Conservation (phyloP, 2,888 invertebrate genomes). For the Amphiduros pacificus region DNA sequence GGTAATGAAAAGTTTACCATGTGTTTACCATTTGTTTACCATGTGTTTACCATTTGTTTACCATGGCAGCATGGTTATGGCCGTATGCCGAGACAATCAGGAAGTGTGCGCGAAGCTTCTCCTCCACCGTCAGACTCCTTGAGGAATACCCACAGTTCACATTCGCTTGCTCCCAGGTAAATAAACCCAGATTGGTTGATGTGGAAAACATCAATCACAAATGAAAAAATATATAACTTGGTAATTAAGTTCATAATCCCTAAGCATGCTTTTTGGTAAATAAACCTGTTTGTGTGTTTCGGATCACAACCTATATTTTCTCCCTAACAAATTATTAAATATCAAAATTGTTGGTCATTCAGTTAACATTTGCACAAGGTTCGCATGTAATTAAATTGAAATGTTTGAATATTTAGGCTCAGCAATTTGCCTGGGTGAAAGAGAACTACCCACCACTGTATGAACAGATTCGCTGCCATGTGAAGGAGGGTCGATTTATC, state of each 20-base stretch:
- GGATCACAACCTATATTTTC: no score
- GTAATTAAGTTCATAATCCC: no score
- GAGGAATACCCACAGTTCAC: slow-evolving; percentile 60
- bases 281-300: no score
- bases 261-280: no score
- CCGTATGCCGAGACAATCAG: slow-evolving; percentile 63
- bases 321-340: no score
- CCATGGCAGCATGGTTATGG: slow-evolving; percentile 65
- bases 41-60: not conserved
- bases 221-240: no score
- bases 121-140: slow-evolving; percentile 60
- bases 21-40: not conserved
- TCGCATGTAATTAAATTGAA: no score
- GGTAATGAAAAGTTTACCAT: not conserved
- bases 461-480: slow-evolving; percentile 55
- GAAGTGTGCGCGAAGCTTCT: slow-evolving; percentile 63
- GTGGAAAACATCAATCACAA: no score
- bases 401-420: no score
- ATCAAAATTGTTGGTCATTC: no score
- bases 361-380: no score
- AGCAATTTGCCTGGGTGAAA: slow-evolving; percentile 64
- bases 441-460: slow-evolving; percentile 61
- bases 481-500: slow-evolving; percentile 58
- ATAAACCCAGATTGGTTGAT: no score
- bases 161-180: slow-evolving; percentile 63